Evolutionary conservation across 2,888 invertebrate genomes (phyloP).

Genomic region (Pycnomerus fuliginosus): DNA sequence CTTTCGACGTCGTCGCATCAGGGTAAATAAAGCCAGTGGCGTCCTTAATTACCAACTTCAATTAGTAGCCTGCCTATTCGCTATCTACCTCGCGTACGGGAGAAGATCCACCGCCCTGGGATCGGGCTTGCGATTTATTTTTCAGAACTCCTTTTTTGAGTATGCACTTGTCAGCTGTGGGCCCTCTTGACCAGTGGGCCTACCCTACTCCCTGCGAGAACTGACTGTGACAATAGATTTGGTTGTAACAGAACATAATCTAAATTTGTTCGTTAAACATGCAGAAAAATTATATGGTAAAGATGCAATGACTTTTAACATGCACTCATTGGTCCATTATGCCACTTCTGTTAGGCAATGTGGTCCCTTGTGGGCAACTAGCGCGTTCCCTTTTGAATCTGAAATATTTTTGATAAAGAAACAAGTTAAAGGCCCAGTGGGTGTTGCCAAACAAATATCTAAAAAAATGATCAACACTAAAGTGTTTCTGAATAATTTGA

Average conservation of each 20-base stretch:
- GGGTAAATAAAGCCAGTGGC: too few relatives aligned
- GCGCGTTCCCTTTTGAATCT: slow-evolving; percentile 1
- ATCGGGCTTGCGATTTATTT: too few relatives aligned
- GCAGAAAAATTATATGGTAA: background rate
- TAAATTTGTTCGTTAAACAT: background rate
- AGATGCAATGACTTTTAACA: background rate
- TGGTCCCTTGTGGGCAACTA: background rate
- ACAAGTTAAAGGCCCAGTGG: slow-evolving; percentile 1
- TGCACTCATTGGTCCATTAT: background rate
- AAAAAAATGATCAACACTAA: slow-evolving; percentile 1
- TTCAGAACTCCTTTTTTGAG: too few relatives aligned
- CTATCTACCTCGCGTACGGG: too few relatives aligned
- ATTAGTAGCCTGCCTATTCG: too few relatives aligned
- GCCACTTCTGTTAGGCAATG: background rate
- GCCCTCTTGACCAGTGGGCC: too few relatives aligned
- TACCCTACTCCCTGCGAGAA: too few relatives aligned
- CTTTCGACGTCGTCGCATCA: too few relatives aligned
- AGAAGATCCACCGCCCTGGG: too few relatives aligned
- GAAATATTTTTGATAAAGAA: background rate
- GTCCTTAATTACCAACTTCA: too few relatives aligned
- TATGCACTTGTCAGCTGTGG: too few relatives aligned
- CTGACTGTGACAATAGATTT: too few relatives aligned
- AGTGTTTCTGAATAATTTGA: background rate
- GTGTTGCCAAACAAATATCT: background rate
- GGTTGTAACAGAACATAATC: background rate